phyloP scores from a whole-genome alignment of 2,797 vertebrate species.

The Salmo trutta region DNA sequence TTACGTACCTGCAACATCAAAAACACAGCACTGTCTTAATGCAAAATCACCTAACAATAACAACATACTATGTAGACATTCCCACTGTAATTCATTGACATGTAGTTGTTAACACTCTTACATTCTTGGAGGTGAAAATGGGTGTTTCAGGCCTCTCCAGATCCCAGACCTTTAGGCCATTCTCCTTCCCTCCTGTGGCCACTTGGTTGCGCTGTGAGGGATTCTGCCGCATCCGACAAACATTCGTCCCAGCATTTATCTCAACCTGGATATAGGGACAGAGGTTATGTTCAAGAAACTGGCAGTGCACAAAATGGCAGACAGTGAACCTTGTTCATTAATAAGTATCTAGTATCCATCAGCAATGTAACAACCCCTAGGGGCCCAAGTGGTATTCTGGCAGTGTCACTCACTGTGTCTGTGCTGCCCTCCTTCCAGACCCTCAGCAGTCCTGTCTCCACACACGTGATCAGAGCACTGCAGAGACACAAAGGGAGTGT shows the following conservation, averaged over 20 bases:
- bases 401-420: constrained; percentile 68
- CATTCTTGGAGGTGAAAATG: constrained; percentile 84
- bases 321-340: background rate
- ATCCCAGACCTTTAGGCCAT: constrained; percentile 87
- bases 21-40: no score
- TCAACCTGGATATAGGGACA: constrained; percentile 58
- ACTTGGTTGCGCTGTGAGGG: constrained; percentile 62
- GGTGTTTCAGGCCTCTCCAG: constrained; percentile 77
- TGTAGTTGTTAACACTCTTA: constrained; percentile 57
- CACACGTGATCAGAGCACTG: constrained; percentile 80
- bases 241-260: constrained; percentile 74
- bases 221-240: constrained; percentile 83
- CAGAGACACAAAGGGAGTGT: constrained; percentile 4
- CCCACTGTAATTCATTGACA: background rate
- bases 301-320: background rate
- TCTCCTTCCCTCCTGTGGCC: constrained; percentile 87
- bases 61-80: background rate
- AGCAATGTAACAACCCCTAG: background rate
- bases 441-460: constrained; percentile 78
- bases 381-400: background rate
- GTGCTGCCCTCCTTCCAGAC: constrained; percentile 77
- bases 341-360: background rate
- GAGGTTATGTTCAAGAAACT: background rate
- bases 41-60: background rate
- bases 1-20: constrained; percentile 71